A percentile compares a stretch with the other conserved stretches of the same genome.
Conservation (phyloP, 2,888 invertebrate species). For the Metacarcinus magister region DNA sequence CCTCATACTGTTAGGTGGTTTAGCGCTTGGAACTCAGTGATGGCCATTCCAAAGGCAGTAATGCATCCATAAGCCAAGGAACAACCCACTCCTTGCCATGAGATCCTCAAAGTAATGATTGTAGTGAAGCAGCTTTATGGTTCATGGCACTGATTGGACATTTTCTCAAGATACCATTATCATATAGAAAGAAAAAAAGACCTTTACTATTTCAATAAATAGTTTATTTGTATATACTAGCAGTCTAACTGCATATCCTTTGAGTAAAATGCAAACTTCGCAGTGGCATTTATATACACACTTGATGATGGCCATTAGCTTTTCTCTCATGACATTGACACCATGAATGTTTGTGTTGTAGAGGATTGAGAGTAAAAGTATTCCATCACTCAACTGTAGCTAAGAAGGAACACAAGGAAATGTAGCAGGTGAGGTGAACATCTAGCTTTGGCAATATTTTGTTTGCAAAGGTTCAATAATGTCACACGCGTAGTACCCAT, state of each 20-base stretch:
- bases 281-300: not conserved
- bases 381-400: not conserved
- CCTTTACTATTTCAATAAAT: not conserved
- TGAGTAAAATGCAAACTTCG: not conserved
- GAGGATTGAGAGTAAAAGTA: not conserved
- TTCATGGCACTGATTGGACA: not conserved
- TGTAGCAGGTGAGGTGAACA: not conserved
- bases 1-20: not conserved
- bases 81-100: not conserved
- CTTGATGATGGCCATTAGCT: not conserved
- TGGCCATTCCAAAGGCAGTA: not conserved
- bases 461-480: not conserved
- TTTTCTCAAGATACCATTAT: not conserved
- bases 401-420: not conserved
- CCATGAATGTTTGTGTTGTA: not conserved
- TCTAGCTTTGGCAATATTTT: not conserved
- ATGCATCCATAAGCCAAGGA: not conserved
- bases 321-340: not conserved
- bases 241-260: constrained; percentile 3
- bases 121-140: not conserved
- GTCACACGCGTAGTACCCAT: no score
- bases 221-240: not conserved
- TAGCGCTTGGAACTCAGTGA: not conserved
- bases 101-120: not conserved
- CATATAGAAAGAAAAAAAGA: not conserved